Evolutionary conservation across 2,888 invertebrate species (phyloP), one percentile per base, ranked within the genome.

Genomic region (Chymomyza amoena): DNA sequence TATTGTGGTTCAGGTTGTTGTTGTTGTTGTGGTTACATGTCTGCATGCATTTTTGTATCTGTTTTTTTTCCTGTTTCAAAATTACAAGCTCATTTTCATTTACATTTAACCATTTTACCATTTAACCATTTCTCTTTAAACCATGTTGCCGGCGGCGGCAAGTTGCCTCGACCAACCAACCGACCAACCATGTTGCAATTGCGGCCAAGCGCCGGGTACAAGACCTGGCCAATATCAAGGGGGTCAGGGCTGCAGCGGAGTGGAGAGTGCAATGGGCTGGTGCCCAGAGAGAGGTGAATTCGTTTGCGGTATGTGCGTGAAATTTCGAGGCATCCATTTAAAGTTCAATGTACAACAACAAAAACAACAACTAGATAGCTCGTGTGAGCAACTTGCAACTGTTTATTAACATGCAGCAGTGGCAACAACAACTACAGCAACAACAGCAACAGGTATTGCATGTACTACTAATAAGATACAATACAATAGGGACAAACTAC

Each of bases 1-100:
- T 45, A 13, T 45, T 45, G 39, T 45, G 10, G 39, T 45, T 45
- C 13, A 32, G 32, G 32, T 63, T 50, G 39, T 45, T 45, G 39
- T 45, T 45, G 39, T 25, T 57, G 68, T 61, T 69, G 71, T 61
- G 69, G 72, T 54, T 75, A 73, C 74, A 80, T 79, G 78, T 80
- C 10, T 45, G 39, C 39, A 45, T 45, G 32, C 32, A 32, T 3
- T 32, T 32, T 18, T 54, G 75, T 69, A 66, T 70, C 69, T 78
- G 70, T 77, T 79, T 78, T 72, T 77, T 79, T 79, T 80, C 80
- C 80, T 72, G 80, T 65, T 78, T 77, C 68, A 70, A 80, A 79
- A 79, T 78, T 80, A 79, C 79, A 75, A 79, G 79, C 78, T 78
- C 72, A 80, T 78, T 77, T 78, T 78, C 77, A 78, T 80, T 78